Evolutionary conservation across 2,797 vertebrate species (phyloP).

Genomic region (Halcyon chelicuti): DNA sequence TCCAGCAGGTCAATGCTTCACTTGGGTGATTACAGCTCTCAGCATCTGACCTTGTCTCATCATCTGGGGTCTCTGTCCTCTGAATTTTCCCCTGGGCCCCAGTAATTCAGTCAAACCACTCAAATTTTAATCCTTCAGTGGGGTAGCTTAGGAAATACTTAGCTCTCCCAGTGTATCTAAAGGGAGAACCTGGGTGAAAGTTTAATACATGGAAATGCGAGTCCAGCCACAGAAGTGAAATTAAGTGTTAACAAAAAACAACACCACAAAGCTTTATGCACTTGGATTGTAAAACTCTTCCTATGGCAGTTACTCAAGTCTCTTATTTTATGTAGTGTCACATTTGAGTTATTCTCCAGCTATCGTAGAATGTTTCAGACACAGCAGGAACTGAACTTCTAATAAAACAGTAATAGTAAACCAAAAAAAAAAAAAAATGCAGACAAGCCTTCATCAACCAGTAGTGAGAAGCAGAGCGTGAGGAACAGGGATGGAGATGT

Average conservation of each 20-base stretch:
- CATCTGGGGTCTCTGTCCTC: neutral
- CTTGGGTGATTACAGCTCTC: neutral
- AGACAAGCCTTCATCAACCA: neutral
- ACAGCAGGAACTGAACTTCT: neutral
- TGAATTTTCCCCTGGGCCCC: neutral
- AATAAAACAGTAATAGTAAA: constrained; percentile 20
- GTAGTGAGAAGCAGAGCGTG: neutral
- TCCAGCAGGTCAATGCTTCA: neutral
- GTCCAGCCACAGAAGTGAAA: neutral
- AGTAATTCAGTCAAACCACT: neutral
- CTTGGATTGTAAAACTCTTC: constrained; percentile 21
- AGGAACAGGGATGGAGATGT: neutral
- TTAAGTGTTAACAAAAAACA: constrained; percentile 5
- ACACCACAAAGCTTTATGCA: neutral
- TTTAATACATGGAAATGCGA: neutral
- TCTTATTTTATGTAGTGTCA: constrained; percentile 35
- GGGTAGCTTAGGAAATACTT: neutral
- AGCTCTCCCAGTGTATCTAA: neutral
- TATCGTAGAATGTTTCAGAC: neutral
- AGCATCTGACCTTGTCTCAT: neutral
- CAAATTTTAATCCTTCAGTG: neutral
- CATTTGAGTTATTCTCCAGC: constrained; percentile 20
- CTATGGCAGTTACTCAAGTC: neutral
- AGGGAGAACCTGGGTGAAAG: neutral
- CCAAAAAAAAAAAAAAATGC: rapidly evolving